Evolutionary conservation across 1,140 invertebrate genomes (phyloP).

Genomic region (Oryzaephilus surinamensis): DNA sequence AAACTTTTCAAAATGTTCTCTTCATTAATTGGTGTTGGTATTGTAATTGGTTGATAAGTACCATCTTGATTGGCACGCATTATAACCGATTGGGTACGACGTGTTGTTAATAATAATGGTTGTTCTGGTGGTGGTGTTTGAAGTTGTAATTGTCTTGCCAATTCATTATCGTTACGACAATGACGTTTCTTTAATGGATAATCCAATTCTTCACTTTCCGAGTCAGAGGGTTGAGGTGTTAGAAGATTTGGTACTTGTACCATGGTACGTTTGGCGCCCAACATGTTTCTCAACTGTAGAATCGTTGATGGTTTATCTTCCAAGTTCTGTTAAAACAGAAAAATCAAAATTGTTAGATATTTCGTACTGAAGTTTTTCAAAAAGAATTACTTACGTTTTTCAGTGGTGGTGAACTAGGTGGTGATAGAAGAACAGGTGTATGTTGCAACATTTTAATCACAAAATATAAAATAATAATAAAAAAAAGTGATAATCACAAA

Average conservation of each 20-base stretch:
- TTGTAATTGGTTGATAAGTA: conserved; percentile 46
- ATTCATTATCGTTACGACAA: conserved; percentile 37
- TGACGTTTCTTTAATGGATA: conserved; percentile 36
- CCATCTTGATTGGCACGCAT: conserved; percentile 70
- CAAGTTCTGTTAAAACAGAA: conserved; percentile 10
- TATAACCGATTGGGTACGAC: conserved; percentile 53
- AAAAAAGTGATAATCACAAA: no score
- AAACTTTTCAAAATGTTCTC: conserved; percentile 60
- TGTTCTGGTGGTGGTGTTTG: conserved; percentile 38
- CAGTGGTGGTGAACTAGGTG: conserved; percentile 47
- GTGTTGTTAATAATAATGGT: conserved; percentile 12
- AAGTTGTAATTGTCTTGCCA: conserved; percentile 35
- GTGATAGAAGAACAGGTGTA: conserved; percentile 37
- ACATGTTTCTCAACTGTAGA: conserved; percentile 14
- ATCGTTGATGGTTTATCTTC: conserved; percentile 21
- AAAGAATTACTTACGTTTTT: conserved; percentile 41
- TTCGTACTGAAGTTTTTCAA: not conserved
- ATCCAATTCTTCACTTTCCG: conserved; percentile 39
- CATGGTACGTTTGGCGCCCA: conserved; percentile 37
- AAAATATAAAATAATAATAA: not conserved
- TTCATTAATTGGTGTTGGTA: conserved; percentile 25
- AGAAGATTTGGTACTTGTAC: conserved; percentile 31
- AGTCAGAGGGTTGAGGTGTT: conserved; percentile 48
- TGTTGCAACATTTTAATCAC: conserved; percentile 7
- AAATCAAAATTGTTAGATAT: conserved; percentile 4